Evolutionary conservation across 2,797 vertebrate species (phyloP).

Genomic region (Lepus townsendii): DNA sequence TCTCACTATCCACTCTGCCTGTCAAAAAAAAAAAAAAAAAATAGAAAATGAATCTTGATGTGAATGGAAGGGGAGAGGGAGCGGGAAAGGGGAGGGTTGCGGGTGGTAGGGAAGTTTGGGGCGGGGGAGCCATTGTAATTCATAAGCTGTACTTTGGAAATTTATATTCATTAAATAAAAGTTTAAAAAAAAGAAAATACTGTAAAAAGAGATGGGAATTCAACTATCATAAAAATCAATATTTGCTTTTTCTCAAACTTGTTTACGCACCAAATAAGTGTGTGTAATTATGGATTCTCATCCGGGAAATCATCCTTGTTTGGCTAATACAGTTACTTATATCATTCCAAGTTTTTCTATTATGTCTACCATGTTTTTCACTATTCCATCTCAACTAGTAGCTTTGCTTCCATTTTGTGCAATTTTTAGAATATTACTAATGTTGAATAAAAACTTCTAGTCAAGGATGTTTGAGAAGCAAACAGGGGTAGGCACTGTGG

Average conservation of each 20-base stretch:
- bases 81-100: too few relatives aligned
- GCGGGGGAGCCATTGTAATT: too few relatives aligned
- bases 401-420: neutral
- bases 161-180: too few relatives aligned
- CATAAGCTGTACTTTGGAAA: too few relatives aligned
- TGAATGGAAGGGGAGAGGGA: too few relatives aligned
- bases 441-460: neutral
- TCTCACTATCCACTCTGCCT: too few relatives aligned
- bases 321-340: neutral
- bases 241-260: neutral
- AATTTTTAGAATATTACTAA: conserved; percentile 1
- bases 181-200: neutral
- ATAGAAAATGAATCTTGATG: too few relatives aligned
- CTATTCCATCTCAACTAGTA: neutral
- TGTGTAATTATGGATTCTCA: neutral
- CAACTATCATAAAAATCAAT: neutral
- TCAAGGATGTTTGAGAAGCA: conserved; percentile 60
- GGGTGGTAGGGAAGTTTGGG: too few relatives aligned
- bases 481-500: too few relatives aligned
- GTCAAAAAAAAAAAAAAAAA: too few relatives aligned
- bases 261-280: neutral
- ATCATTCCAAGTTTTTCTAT: conserved; percentile 8
- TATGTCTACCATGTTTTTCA: neutral
- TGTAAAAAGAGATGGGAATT: neutral
- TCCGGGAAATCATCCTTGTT: conserved; percentile 8